Base-by-base conservation (phyloP, 2,797 vertebrate genomes). In the Silurus lanzhouensis region DNA sequence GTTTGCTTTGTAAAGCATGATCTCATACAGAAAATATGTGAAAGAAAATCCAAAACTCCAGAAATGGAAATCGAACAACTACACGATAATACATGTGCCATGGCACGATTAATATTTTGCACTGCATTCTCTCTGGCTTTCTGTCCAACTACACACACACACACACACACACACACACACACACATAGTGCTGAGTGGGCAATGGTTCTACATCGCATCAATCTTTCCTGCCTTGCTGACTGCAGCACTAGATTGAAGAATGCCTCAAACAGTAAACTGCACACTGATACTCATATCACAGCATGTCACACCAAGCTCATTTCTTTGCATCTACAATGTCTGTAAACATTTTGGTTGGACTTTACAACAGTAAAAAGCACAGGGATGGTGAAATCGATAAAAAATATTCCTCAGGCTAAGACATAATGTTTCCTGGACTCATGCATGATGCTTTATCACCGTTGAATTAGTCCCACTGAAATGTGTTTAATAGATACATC, bases 211-310 rank as follows among this genome's bases (percentile, higher is more conserved):
- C 20, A 88, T 79, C 17, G 10, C 85, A 88, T 89, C 81, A 81
- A 86, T 89, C 84, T 89, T 79, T 44, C 78, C 27, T 80, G 22
- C 63, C 25, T 10, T 55, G 84, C 77, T 87, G 67, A 85, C 55
- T 83, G 71, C 72, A 79, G 76, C 64, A 60, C 22, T 68, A 77
- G 31, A 64, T 82, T 38, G 25, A 84, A 84, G 70, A 81, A 81
- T 22, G 63, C 80, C 71, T 75, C 57, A 81, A 8, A 66, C 31
- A 79, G 64, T 78, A 85, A 78, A 84, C 67, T 79, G 64, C 79
- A 61, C 17, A 83, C 17, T 76, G 52, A 58, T 58, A 52, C 48
- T 74, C 79, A 86, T 48, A 22, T 60, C 44, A 63, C 67, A 31
- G 20, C 46, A 68, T 25, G 25, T 38, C 27, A 66, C 75, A 17